Evolutionary conservation across 2,113 vertebrate species (phyloP).

Genomic region (Lepus timidus): DNA sequence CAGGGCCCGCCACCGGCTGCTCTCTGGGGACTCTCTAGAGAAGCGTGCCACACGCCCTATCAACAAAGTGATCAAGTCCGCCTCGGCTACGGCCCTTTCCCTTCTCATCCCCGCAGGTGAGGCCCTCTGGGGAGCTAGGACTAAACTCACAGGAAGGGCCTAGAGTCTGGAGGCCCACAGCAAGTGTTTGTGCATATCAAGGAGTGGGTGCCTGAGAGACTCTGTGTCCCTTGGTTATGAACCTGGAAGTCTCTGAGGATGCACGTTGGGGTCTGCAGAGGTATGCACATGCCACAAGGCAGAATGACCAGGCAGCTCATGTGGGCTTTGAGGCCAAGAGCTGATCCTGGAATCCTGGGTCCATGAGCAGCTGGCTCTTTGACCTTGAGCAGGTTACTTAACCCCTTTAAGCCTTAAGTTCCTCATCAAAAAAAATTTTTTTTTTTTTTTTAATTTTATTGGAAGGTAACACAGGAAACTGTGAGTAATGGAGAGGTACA

Average conservation of each 20-base stretch:
- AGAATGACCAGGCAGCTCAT: not conserved
- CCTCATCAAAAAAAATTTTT: not conserved
- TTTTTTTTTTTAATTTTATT: too few species aligned
- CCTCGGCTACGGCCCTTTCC: conserved; percentile 96
- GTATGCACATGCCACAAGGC: not conserved
- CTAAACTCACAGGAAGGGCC: not conserved
- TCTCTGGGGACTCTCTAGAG: conserved; percentile 95
- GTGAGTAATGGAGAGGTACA: too few species aligned
- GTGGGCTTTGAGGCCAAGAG: not conserved
- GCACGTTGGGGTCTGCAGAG: not conserved
- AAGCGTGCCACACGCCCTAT: conserved; percentile 93
- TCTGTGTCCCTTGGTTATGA: not conserved
- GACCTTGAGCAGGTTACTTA: conserved; percentile 33
- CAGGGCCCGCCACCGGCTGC: conserved; percentile 95
- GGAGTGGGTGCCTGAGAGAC: not conserved
- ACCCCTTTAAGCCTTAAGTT: not conserved
- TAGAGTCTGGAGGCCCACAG: not conserved
- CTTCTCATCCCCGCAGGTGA: conserved; percentile 98
- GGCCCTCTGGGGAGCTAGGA: not conserved
- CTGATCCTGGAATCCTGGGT: not conserved
- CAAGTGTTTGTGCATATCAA: not conserved
- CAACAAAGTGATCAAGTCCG: conserved; percentile 99
- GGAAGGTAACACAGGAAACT: too few species aligned
- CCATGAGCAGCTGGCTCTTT: not conserved
- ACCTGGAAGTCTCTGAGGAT: not conserved